Evolutionary conservation across 2,888 invertebrate species (phyloP).

Genomic region (Uropetala carovei): DNA sequence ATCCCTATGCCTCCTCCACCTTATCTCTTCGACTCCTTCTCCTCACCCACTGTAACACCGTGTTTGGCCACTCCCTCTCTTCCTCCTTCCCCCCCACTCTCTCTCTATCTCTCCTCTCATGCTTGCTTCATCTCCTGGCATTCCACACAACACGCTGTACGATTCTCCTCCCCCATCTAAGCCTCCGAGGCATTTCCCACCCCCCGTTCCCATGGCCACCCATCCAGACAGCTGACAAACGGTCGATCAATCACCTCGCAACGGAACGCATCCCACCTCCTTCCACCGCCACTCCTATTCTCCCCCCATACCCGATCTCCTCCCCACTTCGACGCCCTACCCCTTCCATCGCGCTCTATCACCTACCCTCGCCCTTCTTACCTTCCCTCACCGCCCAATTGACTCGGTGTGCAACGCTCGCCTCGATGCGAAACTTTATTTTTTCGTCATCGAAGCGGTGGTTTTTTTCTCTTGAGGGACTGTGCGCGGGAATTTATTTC

Average conservation of each 20-base stretch:
- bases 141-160: constrained; percentile 15
- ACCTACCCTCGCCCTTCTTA: too few relatives aligned
- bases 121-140: too few relatives aligned
- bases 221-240: constrained; percentile 20
- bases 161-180: background rate
- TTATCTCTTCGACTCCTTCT: constrained; percentile 12
- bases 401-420: background rate
- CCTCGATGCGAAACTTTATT: background rate
- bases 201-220: constrained; percentile 10
- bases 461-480: background rate
- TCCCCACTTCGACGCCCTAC: too few relatives aligned
- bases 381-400: background rate
- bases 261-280: background rate
- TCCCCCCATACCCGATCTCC: too few relatives aligned
- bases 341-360: too few relatives aligned
- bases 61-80: background rate
- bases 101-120: too few relatives aligned
- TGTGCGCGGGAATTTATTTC: background rate
- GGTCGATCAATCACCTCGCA: constrained; percentile 26
- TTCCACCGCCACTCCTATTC: background rate
- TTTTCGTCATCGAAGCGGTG: background rate
- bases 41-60: background rate
- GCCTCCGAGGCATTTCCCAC: background rate
- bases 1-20: background rate
- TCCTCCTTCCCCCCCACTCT: too few relatives aligned